Evolutionary conservation across 2,888 invertebrate genomes (phyloP), one percentile per base, ranked within the genome.

Genomic region (Synergus gifuensis): DNA sequence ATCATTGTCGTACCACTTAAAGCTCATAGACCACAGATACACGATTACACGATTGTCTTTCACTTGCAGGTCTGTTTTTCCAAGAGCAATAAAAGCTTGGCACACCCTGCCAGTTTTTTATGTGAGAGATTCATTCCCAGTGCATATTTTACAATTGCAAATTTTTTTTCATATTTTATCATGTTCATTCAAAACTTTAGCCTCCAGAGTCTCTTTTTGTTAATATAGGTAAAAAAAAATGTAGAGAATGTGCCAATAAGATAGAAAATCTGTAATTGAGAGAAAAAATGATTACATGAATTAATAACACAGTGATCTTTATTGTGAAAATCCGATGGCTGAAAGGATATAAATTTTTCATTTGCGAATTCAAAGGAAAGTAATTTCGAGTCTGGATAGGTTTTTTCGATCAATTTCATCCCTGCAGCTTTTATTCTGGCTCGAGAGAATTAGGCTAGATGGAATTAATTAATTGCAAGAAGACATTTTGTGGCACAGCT

Each of bases 401-500:
- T 40, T 64, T 60, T 60, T 60, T 60, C 12, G 22, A 22, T 60
- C 22, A 60, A 28, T 60, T 60, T 22, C 60, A 22, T 18, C 22
- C 60, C 4, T 22, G 60, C 22, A 66, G n/a, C 49, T 69, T 69
- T 69, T 49, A 49, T 49, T 46, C 49, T 69, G 22, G 22, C 28
- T 16, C 28, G 16, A 36, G 16, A 16, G 46, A 49, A 69, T 69
- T 49, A 69, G 46, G 22, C 49, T 69, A 28, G 36, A 49, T 67
- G 69, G 49, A 69, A 49, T 69, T 69, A 69, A 69, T 69, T 69
- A 69, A 69, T 69, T 69, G 22, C 69, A 8, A 46, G 67, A 69
- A 69, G 49, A 49, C 49, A 49, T 69, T 79, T 42, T 67, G 58
- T 66, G 66, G 18, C 46, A 67, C 64, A 78, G 76, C 80, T 78